Conservation (phyloP, 2,888 invertebrate species). For the Pyrocoelia pectoralis region DNA sequence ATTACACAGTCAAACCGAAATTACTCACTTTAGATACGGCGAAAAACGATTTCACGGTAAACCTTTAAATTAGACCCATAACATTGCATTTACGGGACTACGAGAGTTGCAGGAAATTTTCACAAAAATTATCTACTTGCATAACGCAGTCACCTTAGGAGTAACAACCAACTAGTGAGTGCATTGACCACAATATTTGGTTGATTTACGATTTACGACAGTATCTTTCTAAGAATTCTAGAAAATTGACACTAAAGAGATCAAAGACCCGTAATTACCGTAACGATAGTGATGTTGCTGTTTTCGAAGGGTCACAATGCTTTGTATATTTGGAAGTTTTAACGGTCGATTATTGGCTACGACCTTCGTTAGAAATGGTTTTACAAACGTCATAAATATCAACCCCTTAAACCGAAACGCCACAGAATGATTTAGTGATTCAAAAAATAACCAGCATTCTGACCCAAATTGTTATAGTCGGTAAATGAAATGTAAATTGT, state of each 20-base stretch:
- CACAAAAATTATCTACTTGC: no score
- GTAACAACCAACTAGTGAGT: slow-evolving; percentile 17
- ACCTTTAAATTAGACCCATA: no score
- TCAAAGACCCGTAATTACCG: slow-evolving; percentile 49
- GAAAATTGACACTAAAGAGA: slow-evolving; percentile 23
- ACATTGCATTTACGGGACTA: slow-evolving; percentile 36
- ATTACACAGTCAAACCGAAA: background rate
- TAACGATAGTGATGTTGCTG: slow-evolving; percentile 41
- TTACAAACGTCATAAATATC: slow-evolving; percentile 65
- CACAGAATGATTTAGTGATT: background rate
- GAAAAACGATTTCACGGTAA: slow-evolving; percentile 21
- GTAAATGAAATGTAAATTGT: no score
- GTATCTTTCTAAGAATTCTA: slow-evolving; percentile 19
- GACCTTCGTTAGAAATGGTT: slow-evolving; percentile 66
- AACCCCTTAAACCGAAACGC: slow-evolving; percentile 13
- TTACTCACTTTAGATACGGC: slow-evolving; percentile 18
- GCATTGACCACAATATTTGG: slow-evolving; percentile 33
- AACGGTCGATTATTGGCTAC: slow-evolving; percentile 62
- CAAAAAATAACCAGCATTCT: background rate
- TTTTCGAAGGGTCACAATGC: slow-evolving; percentile 9
- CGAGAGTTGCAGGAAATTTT: slow-evolving; percentile 16
- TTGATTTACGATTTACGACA: slow-evolving; percentile 36
- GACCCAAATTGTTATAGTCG: no score
- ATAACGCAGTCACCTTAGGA: slow-evolving; percentile 31
- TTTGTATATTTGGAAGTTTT: slow-evolving; percentile 16